Conservation (phyloP, 2,888 invertebrate genomes). For the Campoletis raptor region DNA sequence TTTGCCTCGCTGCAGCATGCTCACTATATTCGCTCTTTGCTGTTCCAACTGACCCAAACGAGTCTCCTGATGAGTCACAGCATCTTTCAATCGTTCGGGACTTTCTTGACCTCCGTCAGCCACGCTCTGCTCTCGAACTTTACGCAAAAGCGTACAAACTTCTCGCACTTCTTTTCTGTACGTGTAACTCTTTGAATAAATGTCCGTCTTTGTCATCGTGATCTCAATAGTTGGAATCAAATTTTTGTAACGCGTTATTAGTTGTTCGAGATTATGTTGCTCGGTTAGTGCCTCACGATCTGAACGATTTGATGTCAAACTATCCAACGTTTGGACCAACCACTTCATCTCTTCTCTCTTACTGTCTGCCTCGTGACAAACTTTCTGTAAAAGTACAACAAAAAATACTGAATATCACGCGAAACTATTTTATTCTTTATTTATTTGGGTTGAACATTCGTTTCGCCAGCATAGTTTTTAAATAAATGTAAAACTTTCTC, state of each 20-base stretch:
- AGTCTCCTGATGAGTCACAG: constrained; percentile 93
- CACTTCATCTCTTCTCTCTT: constrained; percentile 98
- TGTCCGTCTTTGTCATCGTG: constrained; percentile 96
- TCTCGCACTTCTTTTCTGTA: constrained; percentile 95
- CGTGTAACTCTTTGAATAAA: constrained; percentile 96
- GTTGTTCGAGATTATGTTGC: constrained; percentile 92
- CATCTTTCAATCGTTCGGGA: constrained; percentile 90
- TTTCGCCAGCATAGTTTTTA: too few species aligned
- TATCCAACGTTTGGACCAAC: constrained; percentile 96
- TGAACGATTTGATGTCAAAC: constrained; percentile 92
- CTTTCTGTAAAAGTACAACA: constrained; percentile 87
- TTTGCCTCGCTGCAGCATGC: constrained; percentile 96
- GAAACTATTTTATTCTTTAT: neutral
- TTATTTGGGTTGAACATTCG: too few species aligned
- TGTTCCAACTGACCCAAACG: constrained; percentile 93
- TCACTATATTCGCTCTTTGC: constrained; percentile 94
- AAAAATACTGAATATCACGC: neutral
- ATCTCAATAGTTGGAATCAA: constrained; percentile 96
- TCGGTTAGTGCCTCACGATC: constrained; percentile 93
- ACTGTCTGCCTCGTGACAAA: constrained; percentile 95
- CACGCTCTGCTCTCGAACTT: constrained; percentile 91
- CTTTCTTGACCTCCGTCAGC: constrained; percentile 89
- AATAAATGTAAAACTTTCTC: too few species aligned
- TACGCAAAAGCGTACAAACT: constrained; percentile 91
- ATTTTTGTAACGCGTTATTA: constrained; percentile 95